These are phyloP conservation scores for Anguilla japonica DNA, from an alignment of 2,113 vertebrate genomes.

Conservation along the genomic window DNA sequence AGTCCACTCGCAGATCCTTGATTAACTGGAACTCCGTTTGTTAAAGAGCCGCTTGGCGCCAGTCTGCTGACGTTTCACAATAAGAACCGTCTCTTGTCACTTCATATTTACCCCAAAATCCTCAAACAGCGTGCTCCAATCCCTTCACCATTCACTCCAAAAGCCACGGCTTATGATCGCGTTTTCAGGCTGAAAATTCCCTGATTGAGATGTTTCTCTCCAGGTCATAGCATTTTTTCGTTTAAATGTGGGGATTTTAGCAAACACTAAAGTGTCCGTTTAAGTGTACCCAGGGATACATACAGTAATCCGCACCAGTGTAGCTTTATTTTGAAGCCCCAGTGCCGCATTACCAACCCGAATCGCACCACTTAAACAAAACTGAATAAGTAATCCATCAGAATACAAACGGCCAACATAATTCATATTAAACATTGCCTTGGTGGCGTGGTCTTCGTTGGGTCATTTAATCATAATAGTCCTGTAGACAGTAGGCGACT, in stretches of 20 bases:
- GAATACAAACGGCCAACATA: slow-evolving; percentile 45
- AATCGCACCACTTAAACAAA: slow-evolving; percentile 53
- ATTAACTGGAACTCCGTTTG: slow-evolving; percentile 71
- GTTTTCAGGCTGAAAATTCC: slow-evolving; percentile 36
- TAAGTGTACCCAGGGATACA: slow-evolving; percentile 12
- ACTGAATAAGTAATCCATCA: slow-evolving; percentile 49
- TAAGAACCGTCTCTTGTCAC: slow-evolving; percentile 88
- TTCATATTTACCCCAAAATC: slow-evolving; percentile 82
- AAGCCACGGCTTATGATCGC: slow-evolving; percentile 44
- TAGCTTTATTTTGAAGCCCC: slow-evolving; percentile 25
- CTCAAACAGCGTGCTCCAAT: slow-evolving; percentile 62
- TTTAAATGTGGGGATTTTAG: slow-evolving; percentile 44
- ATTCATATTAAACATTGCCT: slow-evolving; percentile 49
- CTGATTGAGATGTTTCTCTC: slow-evolving; percentile 35
- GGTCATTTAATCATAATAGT: neutral
- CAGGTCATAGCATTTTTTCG: slow-evolving; percentile 27
- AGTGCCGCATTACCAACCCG: slow-evolving; percentile 29
- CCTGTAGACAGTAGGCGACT: neutral
- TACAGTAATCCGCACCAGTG: slow-evolving; percentile 27
- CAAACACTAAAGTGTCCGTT: slow-evolving; percentile 45
- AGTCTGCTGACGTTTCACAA: slow-evolving; percentile 82
- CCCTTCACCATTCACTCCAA: slow-evolving; percentile 52
- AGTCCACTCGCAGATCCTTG: slow-evolving; percentile 64
- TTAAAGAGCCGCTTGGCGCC: slow-evolving; percentile 84
- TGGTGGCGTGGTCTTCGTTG: slow-evolving; percentile 15